Base-by-base conservation (phyloP, 2,888 invertebrate species). In the Acrobasis suavella region DNA sequence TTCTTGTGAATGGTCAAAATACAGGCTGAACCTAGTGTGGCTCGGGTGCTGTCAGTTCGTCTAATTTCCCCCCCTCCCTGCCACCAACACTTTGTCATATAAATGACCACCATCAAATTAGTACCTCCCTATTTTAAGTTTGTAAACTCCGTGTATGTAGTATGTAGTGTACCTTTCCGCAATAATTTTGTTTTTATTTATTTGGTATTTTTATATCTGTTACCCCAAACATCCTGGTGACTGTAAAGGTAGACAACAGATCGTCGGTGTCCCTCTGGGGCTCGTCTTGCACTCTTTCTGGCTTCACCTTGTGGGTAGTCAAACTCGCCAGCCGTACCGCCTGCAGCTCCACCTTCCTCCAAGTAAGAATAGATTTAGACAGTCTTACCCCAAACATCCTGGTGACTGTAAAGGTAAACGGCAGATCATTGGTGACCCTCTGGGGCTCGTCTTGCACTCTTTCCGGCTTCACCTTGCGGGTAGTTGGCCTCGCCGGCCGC, bases 321-420 rank as follows among this genome's bases (percentile, higher is more conserved):
- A 89, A 87, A 1, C 86, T 7, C 7, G 7, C 32, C 7, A 7
- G 78, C 5, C 74, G 75, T 0, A 68, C 62, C 2, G 72, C 68
- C 1, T 75, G 74, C 60, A 66, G 71, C 58, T 91, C 91, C 38
- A 86, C 77, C 73, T 93, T 94, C 22, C 22, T 2, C 22, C 22
- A 2, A 22, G 3, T 22, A 22, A 22, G 2, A 2, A 22, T 22
- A 22, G 22, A 22, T 22, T n/a, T n/a, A 22, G 3, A 22, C 22
- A 22, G 22, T 22, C 2, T 60, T 59, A 89, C 89, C 78, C 75
- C 78, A 3, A 78, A 67, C 50, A 91, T 64, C 62, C 76, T 82
- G 5, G 86, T 89, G 38, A 92, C 76, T 14, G 87, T 87, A 50
- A 91, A 81, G 0, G 82, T 80, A 0, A 83, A 75, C 0, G 89